A percentile compares a stretch with the other conserved stretches of the same genome.
phyloP scores from a whole-genome alignment of 2,113 vertebrate species.

The Apodemus sylvaticus region DNA sequence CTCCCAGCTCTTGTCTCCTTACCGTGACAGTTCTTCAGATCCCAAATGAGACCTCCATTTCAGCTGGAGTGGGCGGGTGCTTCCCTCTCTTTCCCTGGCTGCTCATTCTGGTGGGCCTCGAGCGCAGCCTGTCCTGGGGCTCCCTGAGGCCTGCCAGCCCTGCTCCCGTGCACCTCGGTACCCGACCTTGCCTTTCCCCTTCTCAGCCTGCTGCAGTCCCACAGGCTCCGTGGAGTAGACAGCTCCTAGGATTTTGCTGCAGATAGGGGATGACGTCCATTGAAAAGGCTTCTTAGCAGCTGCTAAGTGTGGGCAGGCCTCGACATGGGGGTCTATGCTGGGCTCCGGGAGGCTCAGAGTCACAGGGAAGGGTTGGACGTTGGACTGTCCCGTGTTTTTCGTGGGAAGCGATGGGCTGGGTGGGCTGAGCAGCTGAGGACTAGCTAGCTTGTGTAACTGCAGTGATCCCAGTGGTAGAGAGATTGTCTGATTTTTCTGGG shows the following conservation, averaged over 20 bases:
- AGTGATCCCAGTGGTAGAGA: not conserved
- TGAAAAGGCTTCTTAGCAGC: not conserved
- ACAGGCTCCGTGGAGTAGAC: not conserved
- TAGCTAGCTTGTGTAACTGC: not conserved
- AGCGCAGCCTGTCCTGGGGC: not conserved
- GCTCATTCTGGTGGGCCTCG: fast-evolving
- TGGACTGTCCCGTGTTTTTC: not conserved
- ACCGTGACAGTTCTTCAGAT: not conserved
- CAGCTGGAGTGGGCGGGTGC: not conserved
- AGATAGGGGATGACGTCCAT: not conserved
- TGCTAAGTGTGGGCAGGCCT: not conserved
- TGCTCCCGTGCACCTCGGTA: not conserved
- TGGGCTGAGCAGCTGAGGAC: not conserved
- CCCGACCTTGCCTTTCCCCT: fast-evolving
- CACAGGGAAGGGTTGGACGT: not conserved
- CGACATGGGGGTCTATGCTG: not conserved
- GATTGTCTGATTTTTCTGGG: not conserved
- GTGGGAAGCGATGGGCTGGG: no score
- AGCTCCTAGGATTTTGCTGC: not conserved
- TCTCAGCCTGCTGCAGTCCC: not conserved
- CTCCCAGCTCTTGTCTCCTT: not conserved
- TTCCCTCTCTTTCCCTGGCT: not conserved
- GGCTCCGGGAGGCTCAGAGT: not conserved
- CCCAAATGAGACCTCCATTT: not conserved
- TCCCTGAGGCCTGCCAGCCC: not conserved